These are phyloP conservation scores for Villa cingulata DNA, from an alignment of 2,888 invertebrate species.

Conservation along the genomic window DNA sequence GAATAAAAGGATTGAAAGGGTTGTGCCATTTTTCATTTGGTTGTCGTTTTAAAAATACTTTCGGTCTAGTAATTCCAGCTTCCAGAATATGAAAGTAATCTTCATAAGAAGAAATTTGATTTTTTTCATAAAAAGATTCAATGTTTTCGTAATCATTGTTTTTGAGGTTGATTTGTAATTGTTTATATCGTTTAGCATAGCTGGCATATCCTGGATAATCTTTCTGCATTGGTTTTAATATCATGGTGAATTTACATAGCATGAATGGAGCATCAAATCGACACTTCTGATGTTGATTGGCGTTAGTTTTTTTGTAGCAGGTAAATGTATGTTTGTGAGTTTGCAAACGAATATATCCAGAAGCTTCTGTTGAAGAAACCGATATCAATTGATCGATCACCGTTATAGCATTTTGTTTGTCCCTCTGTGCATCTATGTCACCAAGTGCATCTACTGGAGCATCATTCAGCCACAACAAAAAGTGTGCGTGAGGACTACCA, in stretches of 20 bases:
- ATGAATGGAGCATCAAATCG: constrained; percentile 25
- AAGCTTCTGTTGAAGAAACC: constrained; percentile 12
- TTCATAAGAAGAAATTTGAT: constrained; percentile 21
- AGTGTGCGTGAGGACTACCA: no score
- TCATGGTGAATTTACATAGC: constrained; percentile 18
- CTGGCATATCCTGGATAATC: constrained; percentile 15
- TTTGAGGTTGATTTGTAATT: constrained; percentile 20
- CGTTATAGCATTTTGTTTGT: constrained; percentile 16
- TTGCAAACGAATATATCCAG: constrained; percentile 18
- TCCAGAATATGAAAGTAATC: constrained; percentile 19
- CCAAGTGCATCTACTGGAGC: constrained; percentile 16
- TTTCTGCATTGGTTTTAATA: constrained; percentile 17
- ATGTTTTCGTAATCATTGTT: constrained; percentile 20
- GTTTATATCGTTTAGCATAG: constrained; percentile 7
- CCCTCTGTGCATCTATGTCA: no score
- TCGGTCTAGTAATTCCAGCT: constrained; percentile 27
- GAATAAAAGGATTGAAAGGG: constrained; percentile 30
- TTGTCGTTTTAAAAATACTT: constrained; percentile 23
- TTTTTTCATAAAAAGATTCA: constrained; percentile 20
- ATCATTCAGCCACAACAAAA: constrained; percentile 26
- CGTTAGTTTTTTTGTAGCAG: constrained; percentile 17
- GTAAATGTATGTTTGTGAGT: constrained; percentile 19
- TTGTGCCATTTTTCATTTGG: constrained; percentile 30
- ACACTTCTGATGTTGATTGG: constrained; percentile 17
- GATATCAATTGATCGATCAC: constrained; percentile 8